Base-by-base conservation (phyloP, 2,797 vertebrate species). In the Esox masquinongy region DNA sequence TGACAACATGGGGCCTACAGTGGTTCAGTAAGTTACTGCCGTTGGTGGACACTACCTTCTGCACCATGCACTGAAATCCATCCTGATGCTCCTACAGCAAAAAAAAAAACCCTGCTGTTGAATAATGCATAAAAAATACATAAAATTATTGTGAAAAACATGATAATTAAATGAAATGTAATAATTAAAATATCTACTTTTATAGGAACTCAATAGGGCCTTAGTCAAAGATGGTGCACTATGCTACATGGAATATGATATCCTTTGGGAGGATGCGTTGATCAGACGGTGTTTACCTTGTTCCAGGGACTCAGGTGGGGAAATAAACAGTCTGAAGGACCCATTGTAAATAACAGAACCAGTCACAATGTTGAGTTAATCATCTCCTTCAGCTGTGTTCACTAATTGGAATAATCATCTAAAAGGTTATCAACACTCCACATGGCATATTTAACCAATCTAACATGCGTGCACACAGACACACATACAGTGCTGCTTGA, bases 401-500 rank as follows among this genome's bases (percentile, higher is more conserved):
- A 86, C 86, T 94, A 94, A 93, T 93, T 93, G 90, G 87, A 90
- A 92, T 90, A 93, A 94, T 92, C 90, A 92, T 89, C 90, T 84
- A 83, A 94, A 94, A 92, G 91, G 91, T 94, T 94, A 92, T 92
- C 89, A 91, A 82, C 87, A 81, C 87, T 85, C 77, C 79, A 83
- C 31, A 83, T 87, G 89, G 77, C 79, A 84, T 79, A 87, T 89
- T 87, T 88, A 86, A 88, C 89, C 83, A 81, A 84, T 81, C 83
- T 86, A 59, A 72, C 80, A 75, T 75, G 11, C 9, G 3, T 61
- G 9, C 56, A 26, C 22, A 61, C 22, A 61, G 9, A 24, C 56
- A 61, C 56, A 24, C 22, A 59, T 7, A n/a, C n/a, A n/a, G n/a
- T n/a, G n/a, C n/a, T n/a, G n/a, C n/a, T n/a, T n/a, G n/a, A n/a